Conservation (phyloP, 2,888 invertebrate species). For the Pelosia muscerda region DNA sequence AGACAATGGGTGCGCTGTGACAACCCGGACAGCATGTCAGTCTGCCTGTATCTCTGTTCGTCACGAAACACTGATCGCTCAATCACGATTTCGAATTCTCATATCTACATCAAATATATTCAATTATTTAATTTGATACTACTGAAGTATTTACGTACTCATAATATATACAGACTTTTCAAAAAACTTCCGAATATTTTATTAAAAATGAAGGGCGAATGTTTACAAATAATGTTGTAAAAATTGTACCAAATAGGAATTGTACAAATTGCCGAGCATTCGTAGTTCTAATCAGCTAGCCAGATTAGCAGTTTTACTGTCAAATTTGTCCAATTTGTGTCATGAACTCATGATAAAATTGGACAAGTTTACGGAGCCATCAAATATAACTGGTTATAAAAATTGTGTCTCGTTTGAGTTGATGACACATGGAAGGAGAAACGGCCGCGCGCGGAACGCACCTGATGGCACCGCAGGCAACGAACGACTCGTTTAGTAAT, state of each 20-base stretch:
- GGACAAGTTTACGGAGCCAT: conserved; percentile 62
- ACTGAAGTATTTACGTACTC: background rate
- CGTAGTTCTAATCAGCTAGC: conserved; percentile 35
- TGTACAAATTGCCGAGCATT: conserved; percentile 16
- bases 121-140: conserved; percentile 38
- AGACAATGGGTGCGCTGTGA: conserved; percentile 49
- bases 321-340: conserved; percentile 63
- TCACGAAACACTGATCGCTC: conserved; percentile 68
- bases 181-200: background rate
- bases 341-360: conserved; percentile 54
- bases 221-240: background rate
- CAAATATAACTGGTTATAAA: conserved; percentile 67
- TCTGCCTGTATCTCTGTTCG: conserved; percentile 61
- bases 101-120: conserved; percentile 30
- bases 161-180: background rate
- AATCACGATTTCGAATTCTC: conserved; percentile 65
- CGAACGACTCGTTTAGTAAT: conserved; percentile 18
- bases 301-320: conserved; percentile 45
- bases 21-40: conserved; percentile 55
- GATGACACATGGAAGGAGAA: conserved; percentile 49
- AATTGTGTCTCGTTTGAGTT: conserved; percentile 52
- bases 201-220: background rate
- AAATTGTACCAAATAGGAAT: background rate
- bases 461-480: conserved; percentile 19
- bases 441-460: conserved; percentile 21